Evolutionary conservation across 2,113 vertebrate species (phyloP), one percentile per base, ranked within the genome.

Genomic region (Hiodon alosoides): DNA sequence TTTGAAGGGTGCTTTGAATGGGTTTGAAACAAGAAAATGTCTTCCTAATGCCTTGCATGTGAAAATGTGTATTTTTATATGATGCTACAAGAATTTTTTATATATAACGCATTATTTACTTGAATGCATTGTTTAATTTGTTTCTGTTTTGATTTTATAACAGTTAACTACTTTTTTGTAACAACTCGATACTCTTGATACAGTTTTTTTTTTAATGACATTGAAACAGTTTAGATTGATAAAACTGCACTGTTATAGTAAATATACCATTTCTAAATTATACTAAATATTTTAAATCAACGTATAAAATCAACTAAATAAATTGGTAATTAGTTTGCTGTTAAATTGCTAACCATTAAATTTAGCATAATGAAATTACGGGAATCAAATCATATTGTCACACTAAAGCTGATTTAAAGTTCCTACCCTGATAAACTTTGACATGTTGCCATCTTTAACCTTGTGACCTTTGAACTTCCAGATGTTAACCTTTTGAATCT

Each of bases 401-500:
- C 87, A 86, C 85, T 87, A 77, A 81, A 86, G 78, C 80, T 89
- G 85, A 82, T 84, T 89, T 89, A 87, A 88, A 88, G 86, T 77
- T 81, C 83, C 82, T 83, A 92, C 90, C 87, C 88, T 91, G 89
- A 86, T 90, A 89, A 92, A 88, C 85, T 77, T 92, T 89, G 87
- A 69, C 78, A 57, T 89, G 86, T 81, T 91, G 85, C 86, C 70
- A 86, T 91, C 87, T 89, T 86, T 93, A 93, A 93, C 89, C 86
- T 88, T 91, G 89, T 94, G 90, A 94, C 91, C 86, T 92, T 91
- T 94, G 85, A 92, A 85, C 90, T 92, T 94, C 91, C 91, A 89
- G 93, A 93, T 90, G 88, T 92, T 92, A 93, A 92, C 92, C 91
- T 92, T 91, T 89, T 93, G 80, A 85, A 94, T 91, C 90, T 95